Evolutionary conservation across 2,113 vertebrate species (phyloP).

Genomic region (Sphaerodactylus townsendi): DNA sequence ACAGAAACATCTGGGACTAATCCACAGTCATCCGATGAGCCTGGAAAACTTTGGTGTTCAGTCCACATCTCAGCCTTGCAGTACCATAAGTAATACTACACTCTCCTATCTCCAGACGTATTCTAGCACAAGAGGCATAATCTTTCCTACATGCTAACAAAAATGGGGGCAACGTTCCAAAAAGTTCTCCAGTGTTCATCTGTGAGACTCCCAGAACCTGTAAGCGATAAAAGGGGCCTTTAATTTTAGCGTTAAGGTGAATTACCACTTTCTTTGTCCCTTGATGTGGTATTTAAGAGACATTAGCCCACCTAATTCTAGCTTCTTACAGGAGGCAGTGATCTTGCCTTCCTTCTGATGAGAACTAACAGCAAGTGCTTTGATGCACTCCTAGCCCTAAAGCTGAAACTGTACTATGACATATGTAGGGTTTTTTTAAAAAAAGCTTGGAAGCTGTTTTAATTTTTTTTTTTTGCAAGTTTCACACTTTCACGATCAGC

Average conservation of each 20-base stretch:
- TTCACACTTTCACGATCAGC: too few relatives aligned
- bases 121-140: background rate
- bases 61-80: background rate
- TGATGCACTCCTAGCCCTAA: background rate
- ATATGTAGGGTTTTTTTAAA: background rate
- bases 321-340: background rate
- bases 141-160: background rate
- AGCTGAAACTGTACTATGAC: background rate
- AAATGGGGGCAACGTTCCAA: accelerated
- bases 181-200: background rate
- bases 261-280: background rate
- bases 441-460: background rate
- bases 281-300: too few relatives aligned
- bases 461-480: background rate
- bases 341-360: background rate
- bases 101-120: accelerated
- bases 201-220: background rate
- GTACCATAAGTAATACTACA: too few relatives aligned
- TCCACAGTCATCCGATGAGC: background rate
- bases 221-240: accelerated
- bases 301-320: too few relatives aligned
- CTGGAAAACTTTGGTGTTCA: conserved; percentile 13
- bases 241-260: too few relatives aligned
- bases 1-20: too few relatives aligned
- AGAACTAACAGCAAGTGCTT: background rate